These are phyloP conservation scores for Stenchaetothrips biformis DNA, from an alignment of 2,888 invertebrate genomes.

Conservation along the genomic window DNA sequence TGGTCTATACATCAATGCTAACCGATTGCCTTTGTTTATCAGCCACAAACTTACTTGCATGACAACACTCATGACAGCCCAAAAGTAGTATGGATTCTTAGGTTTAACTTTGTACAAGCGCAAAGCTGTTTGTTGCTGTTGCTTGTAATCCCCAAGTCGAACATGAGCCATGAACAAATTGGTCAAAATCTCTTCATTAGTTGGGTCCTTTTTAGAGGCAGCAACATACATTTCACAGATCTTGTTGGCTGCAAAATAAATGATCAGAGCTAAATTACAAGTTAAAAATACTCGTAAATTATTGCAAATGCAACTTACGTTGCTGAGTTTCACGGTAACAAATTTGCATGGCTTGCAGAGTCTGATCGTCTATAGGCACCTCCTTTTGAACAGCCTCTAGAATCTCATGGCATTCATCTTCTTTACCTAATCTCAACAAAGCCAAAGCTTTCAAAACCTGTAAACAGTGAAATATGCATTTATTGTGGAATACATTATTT, in stretches of 20 bases:
- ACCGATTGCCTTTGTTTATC: neutral
- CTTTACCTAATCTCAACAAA: constrained; percentile 79
- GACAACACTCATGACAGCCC: constrained; percentile 96
- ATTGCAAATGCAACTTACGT: constrained; percentile 56
- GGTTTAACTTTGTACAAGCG: constrained; percentile 83
- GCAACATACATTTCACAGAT: constrained; percentile 86
- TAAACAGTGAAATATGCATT: constrained; percentile 24
- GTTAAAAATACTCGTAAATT: too few species aligned
- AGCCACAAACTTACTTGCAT: constrained; percentile 65
- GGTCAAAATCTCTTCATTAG: constrained; percentile 86
- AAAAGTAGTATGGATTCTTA: constrained; percentile 95
- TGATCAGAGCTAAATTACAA: neutral
- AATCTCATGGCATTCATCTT: constrained; percentile 69
- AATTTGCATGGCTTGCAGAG: constrained; percentile 91
- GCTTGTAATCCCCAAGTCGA: constrained; percentile 78
- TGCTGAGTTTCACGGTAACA: constrained; percentile 90
- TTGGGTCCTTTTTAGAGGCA: constrained; percentile 78
- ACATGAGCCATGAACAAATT: constrained; percentile 96
- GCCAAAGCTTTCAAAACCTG: constrained; percentile 87
- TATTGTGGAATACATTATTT: constrained; percentile 12
- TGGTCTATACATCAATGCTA: neutral
- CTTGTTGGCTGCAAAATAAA: constrained; percentile 65
- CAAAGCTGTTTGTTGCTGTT: constrained; percentile 87
- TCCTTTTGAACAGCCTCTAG: constrained; percentile 72
- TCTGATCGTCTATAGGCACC: constrained; percentile 84